phyloP scores from a whole-genome alignment of 1,140 invertebrate species.

The Saxidomus purpurata region DNA sequence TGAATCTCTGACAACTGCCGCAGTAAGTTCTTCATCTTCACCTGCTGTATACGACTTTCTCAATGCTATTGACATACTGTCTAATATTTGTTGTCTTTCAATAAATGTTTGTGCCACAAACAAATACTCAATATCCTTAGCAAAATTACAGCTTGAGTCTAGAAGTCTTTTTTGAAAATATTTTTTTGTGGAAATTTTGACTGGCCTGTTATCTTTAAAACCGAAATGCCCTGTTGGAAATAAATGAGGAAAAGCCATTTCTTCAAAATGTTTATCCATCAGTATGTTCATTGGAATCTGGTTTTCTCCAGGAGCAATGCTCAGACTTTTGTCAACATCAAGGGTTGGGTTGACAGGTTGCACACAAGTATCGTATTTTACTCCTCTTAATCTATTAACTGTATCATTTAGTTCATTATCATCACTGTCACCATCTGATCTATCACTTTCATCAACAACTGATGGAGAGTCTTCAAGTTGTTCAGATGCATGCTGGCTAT shows the following conservation, averaged over 20 bases:
- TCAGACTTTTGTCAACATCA: conserved; percentile 22
- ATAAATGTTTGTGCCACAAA: conserved; percentile 25
- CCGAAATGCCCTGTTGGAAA: conserved; percentile 29
- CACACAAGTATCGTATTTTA: conserved; percentile 43
- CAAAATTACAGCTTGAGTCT: conserved; percentile 10
- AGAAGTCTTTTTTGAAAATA: conserved; percentile 21
- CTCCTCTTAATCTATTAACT: conserved; percentile 29
- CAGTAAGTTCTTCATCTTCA: conserved; percentile 62
- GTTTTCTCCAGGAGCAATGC: conserved; percentile 9
- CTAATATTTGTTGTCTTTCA: conserved; percentile 27
- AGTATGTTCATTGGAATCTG: background rate
- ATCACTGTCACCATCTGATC: background rate
- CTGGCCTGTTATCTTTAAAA: conserved; percentile 26
- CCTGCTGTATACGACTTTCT: conserved; percentile 50
- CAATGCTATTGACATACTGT: conserved; percentile 41
- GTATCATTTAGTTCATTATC: conserved; percentile 8
- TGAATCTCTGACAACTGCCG: conserved; percentile 30
- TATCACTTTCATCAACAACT: conserved; percentile 26
- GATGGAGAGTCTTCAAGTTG: conserved; percentile 39
- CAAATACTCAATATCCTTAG: conserved; percentile 24
- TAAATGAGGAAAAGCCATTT: conserved; percentile 29
- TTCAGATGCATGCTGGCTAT: conserved; percentile 37
- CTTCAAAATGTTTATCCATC: background rate
- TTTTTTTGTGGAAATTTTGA: background rate
- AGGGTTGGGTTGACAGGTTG: conserved; percentile 32